Conservation (phyloP, 2,888 invertebrate species). For the Lampropteryx suffumata region DNA sequence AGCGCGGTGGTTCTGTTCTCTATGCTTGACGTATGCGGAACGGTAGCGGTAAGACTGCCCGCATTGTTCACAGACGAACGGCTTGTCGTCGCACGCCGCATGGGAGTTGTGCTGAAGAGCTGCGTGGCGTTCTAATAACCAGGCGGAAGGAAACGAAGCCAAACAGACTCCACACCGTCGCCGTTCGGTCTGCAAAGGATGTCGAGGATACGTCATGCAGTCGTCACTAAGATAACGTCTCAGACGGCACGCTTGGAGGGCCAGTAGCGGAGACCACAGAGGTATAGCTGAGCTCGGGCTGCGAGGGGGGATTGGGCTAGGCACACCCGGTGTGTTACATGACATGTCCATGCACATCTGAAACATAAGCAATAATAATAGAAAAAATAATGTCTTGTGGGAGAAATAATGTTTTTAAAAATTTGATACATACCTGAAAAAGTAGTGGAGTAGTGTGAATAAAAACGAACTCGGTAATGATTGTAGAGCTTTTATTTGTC, state of each 20-base stretch:
- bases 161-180: constrained; percentile 92
- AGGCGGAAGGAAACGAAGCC: constrained; percentile 93
- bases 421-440: constrained; percentile 28
- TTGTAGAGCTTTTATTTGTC: constrained; percentile 90
- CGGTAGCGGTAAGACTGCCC: constrained; percentile 95
- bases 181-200: constrained; percentile 64
- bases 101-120: constrained; percentile 90
- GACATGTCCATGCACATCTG: constrained; percentile 78
- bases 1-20: constrained; percentile 94
- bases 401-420: neutral
- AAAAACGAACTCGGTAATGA: constrained; percentile 72
- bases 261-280: constrained; percentile 74
- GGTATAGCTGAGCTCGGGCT: constrained; percentile 59
- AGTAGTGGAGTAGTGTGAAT: constrained; percentile 36
- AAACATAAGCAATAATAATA: constrained; percentile 32
- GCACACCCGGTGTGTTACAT: constrained; percentile 56
- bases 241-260: constrained; percentile 73
- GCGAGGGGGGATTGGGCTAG: constrained; percentile 62
- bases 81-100: constrained; percentile 89
- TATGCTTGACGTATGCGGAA: constrained; percentile 88
- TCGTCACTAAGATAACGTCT: constrained; percentile 78
- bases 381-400: neutral
- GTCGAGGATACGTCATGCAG: constrained; percentile 74
- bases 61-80: constrained; percentile 95
- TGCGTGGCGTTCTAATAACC: constrained; percentile 93